These are phyloP conservation scores for Sylvia borin DNA, from an alignment of 2,797 vertebrate species.

Conservation along the genomic window DNA sequence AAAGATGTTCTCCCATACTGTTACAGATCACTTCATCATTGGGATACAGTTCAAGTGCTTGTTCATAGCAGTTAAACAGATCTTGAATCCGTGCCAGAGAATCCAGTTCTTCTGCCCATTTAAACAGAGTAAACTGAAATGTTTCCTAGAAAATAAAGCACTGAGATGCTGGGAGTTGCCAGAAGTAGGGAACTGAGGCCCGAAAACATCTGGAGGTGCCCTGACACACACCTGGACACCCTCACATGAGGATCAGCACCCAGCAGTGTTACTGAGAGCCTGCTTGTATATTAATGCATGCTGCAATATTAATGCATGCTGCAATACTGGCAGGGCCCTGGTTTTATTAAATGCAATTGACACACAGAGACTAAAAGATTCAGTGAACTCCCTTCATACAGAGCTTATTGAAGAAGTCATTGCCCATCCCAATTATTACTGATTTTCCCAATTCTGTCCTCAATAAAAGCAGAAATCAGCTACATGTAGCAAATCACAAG, in stretches of 20 bases:
- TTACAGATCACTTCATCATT: conserved; percentile 94
- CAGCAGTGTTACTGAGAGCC: neutral
- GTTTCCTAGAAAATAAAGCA: conserved; percentile 83
- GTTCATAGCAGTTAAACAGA: conserved; percentile 94
- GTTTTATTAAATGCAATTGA: neutral
- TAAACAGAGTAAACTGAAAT: conserved; percentile 93
- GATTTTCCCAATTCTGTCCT: neutral
- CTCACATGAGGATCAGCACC: neutral
- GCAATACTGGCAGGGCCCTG: neutral
- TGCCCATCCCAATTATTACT: neutral
- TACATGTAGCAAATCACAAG: neutral
- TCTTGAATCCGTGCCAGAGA: conserved; percentile 89
- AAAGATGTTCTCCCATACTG: conserved; percentile 97
- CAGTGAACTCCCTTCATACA: neutral
- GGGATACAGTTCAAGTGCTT: conserved; percentile 93
- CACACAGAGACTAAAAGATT: neutral
- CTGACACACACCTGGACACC: neutral
- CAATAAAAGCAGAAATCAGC: neutral
- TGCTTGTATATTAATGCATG: neutral
- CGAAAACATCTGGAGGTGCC: neutral
- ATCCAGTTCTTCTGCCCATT: conserved; percentile 94
- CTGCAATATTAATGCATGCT: neutral
- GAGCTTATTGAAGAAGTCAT: neutral
- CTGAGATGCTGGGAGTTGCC: neutral
- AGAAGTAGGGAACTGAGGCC: neutral